Percentiles rank a stretch among this genome's conserved stretches.
These are phyloP conservation scores for Ceratina australensis DNA, from an alignment of 1,140 invertebrate genomes.

Conservation along the genomic window DNA sequence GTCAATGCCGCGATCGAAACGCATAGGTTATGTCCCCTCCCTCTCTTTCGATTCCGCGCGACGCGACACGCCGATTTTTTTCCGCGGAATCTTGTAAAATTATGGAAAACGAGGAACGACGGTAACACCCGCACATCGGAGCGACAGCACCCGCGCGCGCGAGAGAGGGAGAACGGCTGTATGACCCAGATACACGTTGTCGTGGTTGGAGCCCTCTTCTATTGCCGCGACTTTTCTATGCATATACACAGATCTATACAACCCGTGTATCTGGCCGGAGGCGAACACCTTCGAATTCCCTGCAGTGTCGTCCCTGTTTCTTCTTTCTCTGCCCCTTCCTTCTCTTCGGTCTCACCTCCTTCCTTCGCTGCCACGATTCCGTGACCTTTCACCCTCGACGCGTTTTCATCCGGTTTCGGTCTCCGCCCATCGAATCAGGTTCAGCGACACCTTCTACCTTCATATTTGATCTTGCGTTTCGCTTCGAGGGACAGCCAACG, in stretches of 20 bases:
- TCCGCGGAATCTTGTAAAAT: slow-evolving; percentile 26
- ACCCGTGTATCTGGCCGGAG: slow-evolving; percentile 50
- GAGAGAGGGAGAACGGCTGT: slow-evolving; percentile 34
- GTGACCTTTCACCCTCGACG: not conserved
- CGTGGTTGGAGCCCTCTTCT: slow-evolving; percentile 41
- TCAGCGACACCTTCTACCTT: no score
- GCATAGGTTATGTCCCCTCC: no score
- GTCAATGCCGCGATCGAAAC: no score
- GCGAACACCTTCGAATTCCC: slow-evolving; percentile 49
- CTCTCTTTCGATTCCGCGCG: not conserved
- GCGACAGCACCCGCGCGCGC: slow-evolving; percentile 1
- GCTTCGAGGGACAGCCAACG: not conserved
- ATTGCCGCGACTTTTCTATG: slow-evolving; percentile 57
- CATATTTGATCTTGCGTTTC: no score
- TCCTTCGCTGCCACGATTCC: slow-evolving; percentile 6
- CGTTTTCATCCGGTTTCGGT: not conserved
- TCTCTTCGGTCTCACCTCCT: slow-evolving; percentile 3
- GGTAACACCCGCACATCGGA: not conserved
- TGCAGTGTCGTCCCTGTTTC: slow-evolving; percentile 18
- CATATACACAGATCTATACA: slow-evolving; percentile 59
- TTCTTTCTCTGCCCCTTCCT: not conserved
- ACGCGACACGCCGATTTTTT: not conserved
- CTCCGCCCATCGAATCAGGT: not conserved
- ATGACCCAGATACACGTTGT: slow-evolving; percentile 56
- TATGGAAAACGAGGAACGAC: slow-evolving; percentile 37